These are phyloP conservation scores for Mythimna pallens DNA, from an alignment of 2,888 invertebrate species.

Conservation along the genomic window DNA sequence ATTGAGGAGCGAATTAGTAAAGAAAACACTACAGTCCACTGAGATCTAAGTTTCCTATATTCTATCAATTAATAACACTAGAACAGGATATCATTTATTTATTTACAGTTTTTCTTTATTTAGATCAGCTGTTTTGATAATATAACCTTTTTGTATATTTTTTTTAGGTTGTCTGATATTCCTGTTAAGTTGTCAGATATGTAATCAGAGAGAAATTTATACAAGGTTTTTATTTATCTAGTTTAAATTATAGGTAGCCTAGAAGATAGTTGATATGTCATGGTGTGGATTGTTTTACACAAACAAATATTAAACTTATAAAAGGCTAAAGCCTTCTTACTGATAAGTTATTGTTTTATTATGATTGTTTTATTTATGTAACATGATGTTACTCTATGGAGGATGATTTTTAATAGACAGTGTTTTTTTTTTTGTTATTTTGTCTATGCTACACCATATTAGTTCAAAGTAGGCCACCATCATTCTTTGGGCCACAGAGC, in stretches of 20 bases:
- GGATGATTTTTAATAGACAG: too few relatives aligned
- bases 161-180: constrained; percentile 39
- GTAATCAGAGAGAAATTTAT: constrained; percentile 4
- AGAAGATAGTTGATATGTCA: not conserved
- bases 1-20: constrained; percentile 23
- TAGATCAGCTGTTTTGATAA: constrained; percentile 50
- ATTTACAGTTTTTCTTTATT: constrained; percentile 48
- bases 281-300: not conserved
- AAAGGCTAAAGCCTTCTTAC: not conserved
- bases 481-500: not conserved
- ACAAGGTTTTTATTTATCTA: not conserved
- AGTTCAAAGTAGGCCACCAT: not conserved
- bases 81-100: constrained; percentile 33
- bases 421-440: not conserved
- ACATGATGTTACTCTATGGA: not conserved
- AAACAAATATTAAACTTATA: not conserved
- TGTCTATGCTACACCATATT: not conserved
- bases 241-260: not conserved
- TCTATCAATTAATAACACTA: constrained; percentile 1
- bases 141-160: constrained; percentile 4
- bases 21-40: not conserved
- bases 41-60: not conserved
- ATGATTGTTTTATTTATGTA: not conserved
- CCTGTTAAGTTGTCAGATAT: not conserved
- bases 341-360: not conserved